Evolutionary conservation across 53 echinoderm and acorn worm species (phyloP).

Genomic region (Echinometra lucunter): DNA sequence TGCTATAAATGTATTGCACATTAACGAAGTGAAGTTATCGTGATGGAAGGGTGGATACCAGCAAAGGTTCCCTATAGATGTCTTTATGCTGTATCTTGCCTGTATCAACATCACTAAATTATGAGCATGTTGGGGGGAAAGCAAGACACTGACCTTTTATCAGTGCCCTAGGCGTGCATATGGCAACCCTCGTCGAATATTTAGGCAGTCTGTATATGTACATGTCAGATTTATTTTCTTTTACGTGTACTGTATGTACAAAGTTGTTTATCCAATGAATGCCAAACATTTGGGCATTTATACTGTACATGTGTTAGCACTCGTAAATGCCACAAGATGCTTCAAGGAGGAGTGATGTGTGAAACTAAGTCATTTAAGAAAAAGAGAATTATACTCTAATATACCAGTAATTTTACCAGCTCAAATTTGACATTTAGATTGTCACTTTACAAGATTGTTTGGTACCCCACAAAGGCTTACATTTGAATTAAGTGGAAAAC

Average conservation of each 20-base stretch:
- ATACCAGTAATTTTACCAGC: neutral
- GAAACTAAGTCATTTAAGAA: neutral
- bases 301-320: neutral
- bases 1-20: neutral
- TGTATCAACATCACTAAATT: slow-evolving; percentile 41
- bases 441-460: neutral
- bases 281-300: slow-evolving; percentile 12
- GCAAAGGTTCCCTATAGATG: neutral
- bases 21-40: neutral
- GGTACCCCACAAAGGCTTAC: neutral
- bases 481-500: neutral
- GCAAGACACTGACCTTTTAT: slow-evolving; percentile 22
- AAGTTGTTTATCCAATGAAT: neutral
- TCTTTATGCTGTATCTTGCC: neutral
- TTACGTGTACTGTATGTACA: neutral
- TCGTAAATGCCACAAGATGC: neutral
- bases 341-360: too few species aligned
- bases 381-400: too few species aligned
- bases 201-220: neutral
- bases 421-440: neutral
- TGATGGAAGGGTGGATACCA: neutral
- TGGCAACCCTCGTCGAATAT: slow-evolving; percentile 7
- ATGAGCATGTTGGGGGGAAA: slow-evolving; percentile 31
- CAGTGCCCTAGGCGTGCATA: slow-evolving; percentile 21
- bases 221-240: slow-evolving; percentile 13